phyloP scores from a whole-genome alignment of 1,140 invertebrate genomes.

The Eciton burchellii region DNA sequence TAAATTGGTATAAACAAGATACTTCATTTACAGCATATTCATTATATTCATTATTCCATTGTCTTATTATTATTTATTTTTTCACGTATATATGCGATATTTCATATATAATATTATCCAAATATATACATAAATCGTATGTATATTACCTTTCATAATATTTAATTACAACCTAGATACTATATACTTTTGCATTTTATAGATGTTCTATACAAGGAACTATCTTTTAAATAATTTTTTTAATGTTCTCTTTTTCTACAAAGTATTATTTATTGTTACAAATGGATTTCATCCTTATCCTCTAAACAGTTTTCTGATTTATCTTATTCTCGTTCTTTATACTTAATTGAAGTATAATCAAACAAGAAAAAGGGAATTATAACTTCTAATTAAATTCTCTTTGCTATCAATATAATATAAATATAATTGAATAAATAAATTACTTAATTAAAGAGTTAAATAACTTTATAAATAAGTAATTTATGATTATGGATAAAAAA shows the following conservation, averaged over 20 bases:
- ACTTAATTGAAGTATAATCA: slow-evolving; percentile 13
- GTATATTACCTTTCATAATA: too few species aligned
- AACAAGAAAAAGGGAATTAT: slow-evolving; percentile 25
- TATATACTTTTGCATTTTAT: too few species aligned
- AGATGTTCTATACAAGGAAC: too few species aligned
- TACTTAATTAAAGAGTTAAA: slow-evolving; percentile 52
- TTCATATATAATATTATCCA: too few species aligned
- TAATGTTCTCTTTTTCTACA: too few species aligned
- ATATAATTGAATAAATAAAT: slow-evolving; percentile 69
- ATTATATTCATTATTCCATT: slow-evolving; percentile 18
- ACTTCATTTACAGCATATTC: neutral
- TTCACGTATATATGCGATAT: neutral
- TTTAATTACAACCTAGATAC: too few species aligned
- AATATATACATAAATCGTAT: too few species aligned
- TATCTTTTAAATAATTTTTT: too few species aligned
- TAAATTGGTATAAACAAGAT: slow-evolving; percentile 63
- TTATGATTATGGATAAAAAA: neutral
- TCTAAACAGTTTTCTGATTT: neutral
- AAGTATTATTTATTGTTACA: too few species aligned
- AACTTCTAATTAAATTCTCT: slow-evolving; percentile 21
- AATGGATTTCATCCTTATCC: too few species aligned
- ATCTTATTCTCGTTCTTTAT: neutral
- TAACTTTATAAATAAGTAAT: slow-evolving; percentile 67
- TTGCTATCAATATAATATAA: too few species aligned
- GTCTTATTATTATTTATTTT: neutral